Evolutionary conservation across 2,888 invertebrate species (phyloP).

Genomic region (Habrosyne pyritoides): DNA sequence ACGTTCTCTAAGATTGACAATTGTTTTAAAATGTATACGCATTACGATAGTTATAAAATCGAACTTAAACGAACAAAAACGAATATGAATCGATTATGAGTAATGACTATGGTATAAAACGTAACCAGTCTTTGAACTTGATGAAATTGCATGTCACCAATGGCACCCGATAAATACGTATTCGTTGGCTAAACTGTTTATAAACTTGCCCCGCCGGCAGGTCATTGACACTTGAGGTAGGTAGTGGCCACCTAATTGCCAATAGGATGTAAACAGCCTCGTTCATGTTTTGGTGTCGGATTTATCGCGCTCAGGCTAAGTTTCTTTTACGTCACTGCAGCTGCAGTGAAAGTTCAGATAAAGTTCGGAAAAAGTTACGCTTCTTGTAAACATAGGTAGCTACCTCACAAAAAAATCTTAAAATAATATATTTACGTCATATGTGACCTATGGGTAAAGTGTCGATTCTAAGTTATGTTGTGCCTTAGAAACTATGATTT

Average conservation of each 20-base stretch:
- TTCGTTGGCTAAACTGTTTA: constrained; percentile 27
- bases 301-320: constrained; percentile 15
- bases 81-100: too few species aligned
- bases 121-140: constrained; percentile 60
- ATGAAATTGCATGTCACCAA: constrained; percentile 43
- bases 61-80: too few species aligned
- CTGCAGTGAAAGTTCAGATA: not conserved
- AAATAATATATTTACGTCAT: not conserved
- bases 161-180: constrained; percentile 29
- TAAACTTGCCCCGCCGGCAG: constrained; percentile 29
- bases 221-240: constrained; percentile 42
- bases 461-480: too few species aligned
- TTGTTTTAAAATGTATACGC: too few species aligned
- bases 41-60: too few species aligned
- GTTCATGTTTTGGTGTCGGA: constrained; percentile 19
- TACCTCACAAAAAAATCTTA: not conserved
- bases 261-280: constrained; percentile 14
- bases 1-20: too few species aligned
- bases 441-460: too few species aligned
- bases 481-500: too few species aligned
- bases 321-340: not conserved
- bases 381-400: not conserved
- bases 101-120: too few species aligned
- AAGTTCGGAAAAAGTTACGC: not conserved
- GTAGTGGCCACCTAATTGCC: constrained; percentile 34